phyloP scores from a whole-genome alignment of 1,140 invertebrate genomes.

The Battus philenor region DNA sequence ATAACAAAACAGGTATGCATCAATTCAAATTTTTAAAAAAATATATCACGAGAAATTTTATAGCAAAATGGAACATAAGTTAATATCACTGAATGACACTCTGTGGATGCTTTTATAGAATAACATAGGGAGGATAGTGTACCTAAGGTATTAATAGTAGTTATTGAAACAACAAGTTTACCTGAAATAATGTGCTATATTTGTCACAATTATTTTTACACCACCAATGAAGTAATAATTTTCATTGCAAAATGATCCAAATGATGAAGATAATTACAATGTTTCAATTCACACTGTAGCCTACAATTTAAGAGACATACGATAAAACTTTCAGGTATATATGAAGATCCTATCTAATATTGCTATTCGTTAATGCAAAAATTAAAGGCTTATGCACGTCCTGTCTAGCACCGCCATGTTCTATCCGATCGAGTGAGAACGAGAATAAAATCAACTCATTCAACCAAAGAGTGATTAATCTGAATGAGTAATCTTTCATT shows the following conservation, averaged over 20 bases:
- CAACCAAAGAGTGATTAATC: slow-evolving; percentile 16
- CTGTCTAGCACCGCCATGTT: slow-evolving; percentile 72
- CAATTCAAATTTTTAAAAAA: slow-evolving; percentile 20
- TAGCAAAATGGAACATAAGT: slow-evolving; percentile 48
- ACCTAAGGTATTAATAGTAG: slow-evolving; percentile 17
- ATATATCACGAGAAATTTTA: slow-evolving; percentile 50
- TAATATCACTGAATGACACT: slow-evolving; percentile 27
- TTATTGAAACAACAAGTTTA: slow-evolving; percentile 55
- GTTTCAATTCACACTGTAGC: slow-evolving; percentile 19
- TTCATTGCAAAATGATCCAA: slow-evolving; percentile 62
- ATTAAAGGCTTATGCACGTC: slow-evolving; percentile 66
- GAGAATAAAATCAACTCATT: slow-evolving; percentile 22
- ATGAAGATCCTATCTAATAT: slow-evolving; percentile 26
- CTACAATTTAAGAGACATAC: slow-evolving; percentile 20
- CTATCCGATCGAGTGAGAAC: slow-evolving; percentile 46
- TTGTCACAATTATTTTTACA: slow-evolving; percentile 76
- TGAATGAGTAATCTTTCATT: too few species aligned
- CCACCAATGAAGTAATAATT: slow-evolving; percentile 71
- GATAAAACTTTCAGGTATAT: slow-evolving; percentile 20
- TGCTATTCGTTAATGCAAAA: slow-evolving; percentile 58
- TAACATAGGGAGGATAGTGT: slow-evolving; percentile 16
- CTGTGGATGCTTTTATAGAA: slow-evolving; percentile 24
- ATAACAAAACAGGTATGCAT: too few species aligned
- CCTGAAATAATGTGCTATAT: slow-evolving; percentile 66
- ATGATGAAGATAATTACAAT: slow-evolving; percentile 25